Base-by-base conservation (phyloP, 2,888 invertebrate genomes). In the Leptogaster cylindrica region DNA sequence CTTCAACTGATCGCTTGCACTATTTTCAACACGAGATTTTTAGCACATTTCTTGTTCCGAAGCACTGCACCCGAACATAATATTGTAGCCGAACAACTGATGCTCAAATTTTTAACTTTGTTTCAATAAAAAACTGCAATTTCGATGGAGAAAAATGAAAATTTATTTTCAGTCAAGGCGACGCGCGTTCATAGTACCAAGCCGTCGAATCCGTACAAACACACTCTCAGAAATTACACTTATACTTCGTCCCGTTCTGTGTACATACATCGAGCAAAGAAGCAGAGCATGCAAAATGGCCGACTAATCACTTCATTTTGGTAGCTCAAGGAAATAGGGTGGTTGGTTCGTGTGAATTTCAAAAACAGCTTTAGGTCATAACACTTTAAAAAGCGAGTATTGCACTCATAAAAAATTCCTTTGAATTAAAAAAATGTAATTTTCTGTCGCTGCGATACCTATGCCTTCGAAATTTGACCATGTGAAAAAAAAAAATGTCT, bases 181-280 rank as follows among this genome's bases (percentile, higher is more conserved):
- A 79, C 79, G 79, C 79, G 79, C 78, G 78, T 78, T 78, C 76
- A 77, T 73, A 73, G 66, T 76, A 75, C 75, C 77, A 76, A 76
- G 74, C 78, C 76, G 74, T 75, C 78, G 79, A 79, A 78, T 79
- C 76, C 77, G 79, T 77, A 79, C 66, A 20, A 65, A 68, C 68
- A 71, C 71, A 70, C 58, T 69, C 67, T 28, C 46, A 51, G 51
- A 55, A 65, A 70, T n/a, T 46, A 51, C 63, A 50, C 46, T 65
- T 52, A 66, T 16, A 71, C 67, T 25, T 28, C 36, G 16, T 14
- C 18, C 1, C 33, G 25, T 44, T 14, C 51, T 20, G 50, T 69
- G 46, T 63, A 67, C 55, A 65, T 39, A 25, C 39, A 69, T 41
- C 65, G 31, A 67, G 65, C 58, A 25, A 55, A 70, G 51, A 70